Evolutionary conservation across 2,888 invertebrate genomes (phyloP), one percentile per base, ranked within the genome.

Genomic region (Himalopsyche tibetana): DNA sequence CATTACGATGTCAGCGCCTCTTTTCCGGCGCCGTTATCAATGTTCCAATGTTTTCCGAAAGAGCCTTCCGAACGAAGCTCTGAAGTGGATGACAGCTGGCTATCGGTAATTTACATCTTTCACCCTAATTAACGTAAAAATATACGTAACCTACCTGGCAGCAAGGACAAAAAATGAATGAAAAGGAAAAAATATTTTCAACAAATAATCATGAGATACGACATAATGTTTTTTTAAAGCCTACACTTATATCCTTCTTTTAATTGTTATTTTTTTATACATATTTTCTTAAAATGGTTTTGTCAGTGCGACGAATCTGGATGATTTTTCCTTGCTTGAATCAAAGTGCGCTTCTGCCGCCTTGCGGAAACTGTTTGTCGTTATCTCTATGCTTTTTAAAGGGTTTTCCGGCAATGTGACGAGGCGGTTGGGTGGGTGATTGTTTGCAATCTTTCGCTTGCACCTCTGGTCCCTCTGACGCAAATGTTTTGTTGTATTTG

Each of bases 401-500:
- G 63, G 63, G 63, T 63, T 63, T 63, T 63, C 63, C 63, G 63
- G 63, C 63, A 63, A 63, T 63, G 63, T 63, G 63, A 63, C 28
- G n/a, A 15, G 63, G 28, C 19, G 19, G 19, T 1, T 63, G 19
- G 63, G 28, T 63, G 63, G 63, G 28, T 63, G 63, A 19, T 6
- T 19, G 63, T 28, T 63, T 63, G 63, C 63, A 19, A 63, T 63
- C 28, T 63, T 63, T 63, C 63, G 63, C 19, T 63, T 1, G n/a
- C 63, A 63, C 28, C 11, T 63, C 28, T 63, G 63, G 19, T 3
- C 63, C 9, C 11, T 2, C 11, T 0, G 19, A 19, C 28, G 63
- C 11, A 19, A 19, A 28, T 28, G 28, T 28, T 63, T 63, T 63
- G 28, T 19, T 5, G 5, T n/a, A 56, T 56, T 56, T n/a, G n/a